Percentiles rank a stretch among this genome's conserved stretches.
phyloP scores from a whole-genome alignment of 2,113 vertebrate species.

The Tupaia tana region DNA sequence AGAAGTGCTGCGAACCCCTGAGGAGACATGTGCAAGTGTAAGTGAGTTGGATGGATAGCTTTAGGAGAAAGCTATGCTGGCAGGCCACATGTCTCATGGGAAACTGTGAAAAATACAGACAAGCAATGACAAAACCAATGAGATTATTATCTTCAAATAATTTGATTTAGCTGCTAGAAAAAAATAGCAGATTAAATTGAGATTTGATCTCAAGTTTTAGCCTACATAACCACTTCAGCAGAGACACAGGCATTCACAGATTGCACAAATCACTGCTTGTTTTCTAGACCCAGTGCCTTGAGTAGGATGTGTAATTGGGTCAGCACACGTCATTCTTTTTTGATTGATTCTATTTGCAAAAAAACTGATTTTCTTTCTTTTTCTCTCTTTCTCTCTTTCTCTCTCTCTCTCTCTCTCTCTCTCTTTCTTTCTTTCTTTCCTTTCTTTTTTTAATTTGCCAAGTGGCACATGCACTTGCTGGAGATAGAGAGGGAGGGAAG shows the following conservation, averaged over 20 bases:
- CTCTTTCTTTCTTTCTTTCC: too few relatives aligned
- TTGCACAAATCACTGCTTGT: neutral
- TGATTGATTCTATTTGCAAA: constrained; percentile 31
- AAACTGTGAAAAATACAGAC: constrained; percentile 21
- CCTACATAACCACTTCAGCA: neutral
- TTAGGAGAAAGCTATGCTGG: neutral
- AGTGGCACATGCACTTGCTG: too few relatives aligned
- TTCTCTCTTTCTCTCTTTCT: too few relatives aligned
- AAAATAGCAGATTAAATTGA: constrained; percentile 32
- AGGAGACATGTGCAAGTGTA: neutral
- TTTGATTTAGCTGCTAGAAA: constrained; percentile 48
- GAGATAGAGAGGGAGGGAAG: too few relatives aligned
- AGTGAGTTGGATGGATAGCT: neutral
- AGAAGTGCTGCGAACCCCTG: neutral
- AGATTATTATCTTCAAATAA: constrained; percentile 48
- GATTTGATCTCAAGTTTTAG: constrained; percentile 2
- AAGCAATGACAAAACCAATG: neutral
- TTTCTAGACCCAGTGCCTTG: neutral
- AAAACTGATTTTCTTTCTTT: neutral
- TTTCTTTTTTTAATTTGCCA: too few relatives aligned
- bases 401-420: too few relatives aligned
- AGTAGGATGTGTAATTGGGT: constrained; percentile 29
- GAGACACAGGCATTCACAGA: neutral
- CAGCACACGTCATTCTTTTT: constrained; percentile 17
- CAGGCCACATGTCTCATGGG: neutral